phyloP scores from a whole-genome alignment of 2,113 vertebrate genomes.

The Ibidorhyncha struthersii region DNA sequence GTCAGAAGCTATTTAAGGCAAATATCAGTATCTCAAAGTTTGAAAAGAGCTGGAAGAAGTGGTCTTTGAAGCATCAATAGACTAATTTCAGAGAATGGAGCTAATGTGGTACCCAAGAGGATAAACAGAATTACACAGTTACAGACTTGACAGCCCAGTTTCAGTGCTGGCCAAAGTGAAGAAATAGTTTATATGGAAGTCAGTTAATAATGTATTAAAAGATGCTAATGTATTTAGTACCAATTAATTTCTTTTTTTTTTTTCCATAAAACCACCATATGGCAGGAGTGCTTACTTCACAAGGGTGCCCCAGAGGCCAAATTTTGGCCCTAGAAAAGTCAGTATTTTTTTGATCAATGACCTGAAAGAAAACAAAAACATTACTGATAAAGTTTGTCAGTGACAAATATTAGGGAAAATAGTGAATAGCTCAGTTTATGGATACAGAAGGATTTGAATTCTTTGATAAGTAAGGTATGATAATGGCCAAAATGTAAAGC shows the following conservation, averaged over 20 bases:
- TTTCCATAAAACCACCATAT: not conserved
- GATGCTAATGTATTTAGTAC: not conserved
- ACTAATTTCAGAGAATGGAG: not conserved
- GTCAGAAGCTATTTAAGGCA: not conserved
- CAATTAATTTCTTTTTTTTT: not conserved
- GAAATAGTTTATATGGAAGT: not conserved
- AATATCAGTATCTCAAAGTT: not conserved
- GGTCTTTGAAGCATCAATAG: not conserved
- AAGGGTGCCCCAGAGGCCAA: slow-evolving; percentile 31
- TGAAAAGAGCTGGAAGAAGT: not conserved
- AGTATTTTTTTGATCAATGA: slow-evolving; percentile 60
- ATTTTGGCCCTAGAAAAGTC: slow-evolving; percentile 57
- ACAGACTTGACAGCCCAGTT: not conserved
- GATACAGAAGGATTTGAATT: not conserved
- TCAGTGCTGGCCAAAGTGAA: not conserved
- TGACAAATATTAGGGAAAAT: not conserved
- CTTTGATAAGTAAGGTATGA: not conserved
- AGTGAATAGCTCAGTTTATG: not conserved
- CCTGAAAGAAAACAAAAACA: slow-evolving; percentile 68
- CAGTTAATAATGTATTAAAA: not conserved
- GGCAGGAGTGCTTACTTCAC: slow-evolving; percentile 49
- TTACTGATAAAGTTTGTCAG: slow-evolving; percentile 23
- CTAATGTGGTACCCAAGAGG: not conserved
- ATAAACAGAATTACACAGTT: not conserved
- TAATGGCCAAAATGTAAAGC: not conserved